A percentile compares a stretch with the other conserved stretches of the same genome.
phyloP scores from a whole-genome alignment of 2,888 invertebrate species.

The Helleia helle region DNA sequence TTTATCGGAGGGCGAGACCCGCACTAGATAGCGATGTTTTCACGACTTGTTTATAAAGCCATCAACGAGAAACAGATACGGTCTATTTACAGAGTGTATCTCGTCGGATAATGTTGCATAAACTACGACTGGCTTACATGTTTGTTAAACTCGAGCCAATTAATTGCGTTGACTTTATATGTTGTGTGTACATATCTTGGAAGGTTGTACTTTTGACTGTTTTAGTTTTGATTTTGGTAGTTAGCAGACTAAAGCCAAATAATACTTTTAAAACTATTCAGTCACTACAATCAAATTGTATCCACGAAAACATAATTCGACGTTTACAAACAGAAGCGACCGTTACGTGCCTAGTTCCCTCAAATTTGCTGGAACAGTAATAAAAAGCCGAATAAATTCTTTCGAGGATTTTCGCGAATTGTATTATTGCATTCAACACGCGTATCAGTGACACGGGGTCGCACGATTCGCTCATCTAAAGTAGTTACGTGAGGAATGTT shows the following conservation, averaged over 20 bases:
- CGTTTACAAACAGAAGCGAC: too few relatives aligned
- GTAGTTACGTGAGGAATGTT: constrained; percentile 56
- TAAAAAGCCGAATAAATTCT: constrained; percentile 7
- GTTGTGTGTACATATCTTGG: too few relatives aligned
- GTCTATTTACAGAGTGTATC: constrained; percentile 60
- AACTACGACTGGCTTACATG: constrained; percentile 36
- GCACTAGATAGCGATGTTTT: constrained; percentile 65
- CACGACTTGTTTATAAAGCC: constrained; percentile 68
- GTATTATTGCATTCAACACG: constrained; percentile 34
- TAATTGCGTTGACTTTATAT: constrained; percentile 9
- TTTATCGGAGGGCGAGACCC: constrained; percentile 61
- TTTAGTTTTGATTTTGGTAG: too few relatives aligned
- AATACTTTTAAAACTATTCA: too few relatives aligned
- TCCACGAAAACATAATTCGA: too few relatives aligned
- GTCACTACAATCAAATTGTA: too few relatives aligned
- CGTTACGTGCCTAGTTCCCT: not conserved
- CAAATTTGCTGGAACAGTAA: not conserved
- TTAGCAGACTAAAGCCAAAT: too few relatives aligned
- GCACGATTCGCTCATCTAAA: constrained; percentile 43
- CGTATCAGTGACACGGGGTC: constrained; percentile 42
- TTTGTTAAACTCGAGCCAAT: constrained; percentile 33
- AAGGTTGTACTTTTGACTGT: too few relatives aligned
- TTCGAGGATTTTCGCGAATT: constrained; percentile 21
- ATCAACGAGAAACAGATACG: constrained; percentile 65
- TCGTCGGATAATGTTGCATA: constrained; percentile 63